A percentile compares a stretch with the other conserved stretches of the same genome.
phyloP scores from a whole-genome alignment of 2,797 vertebrate genomes.

The Rhincodon typus region DNA sequence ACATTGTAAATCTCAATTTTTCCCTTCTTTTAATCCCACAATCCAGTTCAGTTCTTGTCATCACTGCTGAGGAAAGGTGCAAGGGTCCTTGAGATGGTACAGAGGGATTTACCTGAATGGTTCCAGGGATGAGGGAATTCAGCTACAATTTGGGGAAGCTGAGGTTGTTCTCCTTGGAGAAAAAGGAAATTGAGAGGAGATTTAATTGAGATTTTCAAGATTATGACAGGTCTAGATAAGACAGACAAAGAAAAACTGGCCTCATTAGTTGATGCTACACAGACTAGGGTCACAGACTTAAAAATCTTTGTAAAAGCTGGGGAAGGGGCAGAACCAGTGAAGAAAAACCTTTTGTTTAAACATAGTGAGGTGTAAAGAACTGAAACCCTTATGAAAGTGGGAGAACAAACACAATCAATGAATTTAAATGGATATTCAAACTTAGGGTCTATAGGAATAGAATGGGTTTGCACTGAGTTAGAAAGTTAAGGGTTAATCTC shows the following conservation, averaged over 20 bases:
- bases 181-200: neutral
- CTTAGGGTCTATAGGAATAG: too few relatives aligned
- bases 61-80: too few relatives aligned
- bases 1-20: neutral
- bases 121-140: too few relatives aligned
- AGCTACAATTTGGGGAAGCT: too few relatives aligned
- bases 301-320: too few relatives aligned
- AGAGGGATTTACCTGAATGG: neutral
- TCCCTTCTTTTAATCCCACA: neutral
- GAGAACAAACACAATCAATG: too few relatives aligned
- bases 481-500: too few relatives aligned
- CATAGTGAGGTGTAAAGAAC: neutral
- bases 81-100: neutral
- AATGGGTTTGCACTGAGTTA: too few relatives aligned
- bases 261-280: neutral
- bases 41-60: neutral
- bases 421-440: too few relatives aligned
- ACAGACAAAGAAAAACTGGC: neutral
- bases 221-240: neutral
- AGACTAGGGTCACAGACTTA: neutral
- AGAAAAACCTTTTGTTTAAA: neutral
- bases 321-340: neutral
- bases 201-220: neutral
- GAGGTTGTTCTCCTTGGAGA: too few relatives aligned
- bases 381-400: too few relatives aligned